Conservation (phyloP, 1,140 invertebrate genomes). For the Battus philenor region DNA sequence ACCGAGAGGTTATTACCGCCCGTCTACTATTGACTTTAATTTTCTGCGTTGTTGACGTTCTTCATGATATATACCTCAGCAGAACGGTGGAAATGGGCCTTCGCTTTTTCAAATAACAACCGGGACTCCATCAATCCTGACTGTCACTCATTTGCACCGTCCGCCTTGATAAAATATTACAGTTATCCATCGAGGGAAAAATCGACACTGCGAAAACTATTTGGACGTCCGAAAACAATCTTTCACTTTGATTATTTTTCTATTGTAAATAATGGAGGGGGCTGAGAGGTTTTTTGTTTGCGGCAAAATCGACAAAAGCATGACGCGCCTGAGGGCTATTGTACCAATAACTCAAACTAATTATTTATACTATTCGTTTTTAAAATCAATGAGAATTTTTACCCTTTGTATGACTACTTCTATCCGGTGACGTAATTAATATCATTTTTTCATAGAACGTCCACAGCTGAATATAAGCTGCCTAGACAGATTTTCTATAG, state of each 20-base stretch:
- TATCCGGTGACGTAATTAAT: no score
- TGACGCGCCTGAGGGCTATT: conserved; percentile 29
- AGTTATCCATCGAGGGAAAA: conserved; percentile 59
- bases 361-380: no score
- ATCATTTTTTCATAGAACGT: no score
- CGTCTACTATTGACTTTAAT: conserved; percentile 65
- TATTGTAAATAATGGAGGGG: conserved; percentile 66
- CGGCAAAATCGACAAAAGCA: conserved; percentile 27
- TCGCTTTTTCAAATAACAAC: conserved; percentile 73
- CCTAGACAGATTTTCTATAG: no score
- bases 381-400: no score
- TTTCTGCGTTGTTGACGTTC: conserved; percentile 68
- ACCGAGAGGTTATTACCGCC: conserved; percentile 43
- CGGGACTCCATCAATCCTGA: conserved; percentile 56
- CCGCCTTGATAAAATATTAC: conserved; percentile 64
- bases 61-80: conserved; percentile 63
- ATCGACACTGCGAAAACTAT: conserved; percentile 65
- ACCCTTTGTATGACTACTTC: no score
- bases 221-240: conserved; percentile 60
- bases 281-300: conserved; percentile 47
- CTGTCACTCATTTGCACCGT: conserved; percentile 67
- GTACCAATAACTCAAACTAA: conserved; percentile 10
- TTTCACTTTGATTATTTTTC: conserved; percentile 72
- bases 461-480: no score
- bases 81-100: conserved; percentile 57